Evolutionary conservation across 2,113 vertebrate species (phyloP).

Genomic region (Syrmaticus mikado): DNA sequence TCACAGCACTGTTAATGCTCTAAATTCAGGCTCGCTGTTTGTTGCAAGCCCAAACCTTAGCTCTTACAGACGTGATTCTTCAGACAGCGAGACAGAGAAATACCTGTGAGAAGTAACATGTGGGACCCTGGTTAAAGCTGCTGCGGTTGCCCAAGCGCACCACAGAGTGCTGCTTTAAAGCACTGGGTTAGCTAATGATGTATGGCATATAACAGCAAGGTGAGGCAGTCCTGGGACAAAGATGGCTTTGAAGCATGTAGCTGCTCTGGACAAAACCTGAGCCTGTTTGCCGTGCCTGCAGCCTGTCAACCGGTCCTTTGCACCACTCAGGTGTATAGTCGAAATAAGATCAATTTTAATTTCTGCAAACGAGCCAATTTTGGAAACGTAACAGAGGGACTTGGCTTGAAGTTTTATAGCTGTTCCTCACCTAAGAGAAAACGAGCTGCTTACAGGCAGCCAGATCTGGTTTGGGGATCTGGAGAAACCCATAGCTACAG

Average conservation of each 20-base stretch:
- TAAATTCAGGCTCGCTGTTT: background rate
- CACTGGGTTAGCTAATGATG: background rate
- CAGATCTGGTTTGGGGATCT: background rate
- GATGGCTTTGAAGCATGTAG: background rate
- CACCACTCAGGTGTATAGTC: background rate
- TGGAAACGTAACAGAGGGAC: background rate
- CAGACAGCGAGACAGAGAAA: background rate
- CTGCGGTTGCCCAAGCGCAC: background rate
- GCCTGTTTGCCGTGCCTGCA: background rate
- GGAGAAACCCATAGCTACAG: background rate
- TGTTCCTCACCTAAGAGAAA: background rate
- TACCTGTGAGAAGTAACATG: background rate
- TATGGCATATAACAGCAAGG: accelerated
- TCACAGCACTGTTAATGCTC: too few relatives aligned
- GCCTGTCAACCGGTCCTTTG: background rate
- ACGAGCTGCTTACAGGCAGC: background rate
- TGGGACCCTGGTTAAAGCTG: background rate
- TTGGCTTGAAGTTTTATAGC: background rate
- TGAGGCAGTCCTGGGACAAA: background rate
- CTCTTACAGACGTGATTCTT: background rate
- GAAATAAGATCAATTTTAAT: background rate
- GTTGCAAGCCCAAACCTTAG: background rate
- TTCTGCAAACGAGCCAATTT: background rate
- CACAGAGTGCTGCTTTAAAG: background rate
- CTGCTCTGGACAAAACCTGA: background rate